Evolutionary conservation across 1,140 invertebrate species (phyloP).

Genomic region (Heliconius melpomene): DNA sequence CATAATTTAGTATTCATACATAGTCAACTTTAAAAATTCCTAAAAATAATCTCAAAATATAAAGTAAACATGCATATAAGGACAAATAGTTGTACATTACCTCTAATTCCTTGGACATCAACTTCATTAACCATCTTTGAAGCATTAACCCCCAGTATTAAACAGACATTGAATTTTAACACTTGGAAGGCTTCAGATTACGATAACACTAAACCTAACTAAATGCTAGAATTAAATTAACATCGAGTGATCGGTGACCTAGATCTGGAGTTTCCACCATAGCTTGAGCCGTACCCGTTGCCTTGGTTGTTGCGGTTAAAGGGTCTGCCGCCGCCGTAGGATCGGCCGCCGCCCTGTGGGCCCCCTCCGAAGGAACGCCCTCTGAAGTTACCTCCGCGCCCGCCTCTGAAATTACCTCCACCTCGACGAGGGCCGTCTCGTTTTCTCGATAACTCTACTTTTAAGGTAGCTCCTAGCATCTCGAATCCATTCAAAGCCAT

Average conservation of each 20-base stretch:
- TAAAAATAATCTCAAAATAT: neutral
- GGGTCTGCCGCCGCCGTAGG: conserved; percentile 47
- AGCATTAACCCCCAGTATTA: conserved; percentile 74
- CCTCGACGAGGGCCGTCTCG: conserved; percentile 82
- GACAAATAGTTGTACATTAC: conserved; percentile 48
- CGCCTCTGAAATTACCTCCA: conserved; percentile 79
- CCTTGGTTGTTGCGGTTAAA: conserved; percentile 69
- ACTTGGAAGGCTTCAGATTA: conserved; percentile 79
- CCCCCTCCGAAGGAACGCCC: conserved; percentile 59
- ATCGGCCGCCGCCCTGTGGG: conserved; percentile 45
- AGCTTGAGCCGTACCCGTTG: conserved; percentile 80
- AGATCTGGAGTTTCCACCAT: conserved; percentile 76
- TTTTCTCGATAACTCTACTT: conserved; percentile 91
- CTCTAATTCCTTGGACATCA: conserved; percentile 70
- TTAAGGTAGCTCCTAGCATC: conserved; percentile 89
- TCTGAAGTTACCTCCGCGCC: conserved; percentile 72
- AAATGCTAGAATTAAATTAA: conserved; percentile 76
- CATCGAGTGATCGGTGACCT: conserved; percentile 75
- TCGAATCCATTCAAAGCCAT: conserved; percentile 94
- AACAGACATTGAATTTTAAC: conserved; percentile 75
- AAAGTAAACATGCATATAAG: neutral
- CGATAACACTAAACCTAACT: conserved; percentile 80
- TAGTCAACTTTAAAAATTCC: neutral
- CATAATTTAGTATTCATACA: neutral
- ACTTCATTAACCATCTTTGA: conserved; percentile 65